These are phyloP conservation scores for Plutella xylostella DNA, from an alignment of 2,888 invertebrate genomes.

Conservation along the genomic window DNA sequence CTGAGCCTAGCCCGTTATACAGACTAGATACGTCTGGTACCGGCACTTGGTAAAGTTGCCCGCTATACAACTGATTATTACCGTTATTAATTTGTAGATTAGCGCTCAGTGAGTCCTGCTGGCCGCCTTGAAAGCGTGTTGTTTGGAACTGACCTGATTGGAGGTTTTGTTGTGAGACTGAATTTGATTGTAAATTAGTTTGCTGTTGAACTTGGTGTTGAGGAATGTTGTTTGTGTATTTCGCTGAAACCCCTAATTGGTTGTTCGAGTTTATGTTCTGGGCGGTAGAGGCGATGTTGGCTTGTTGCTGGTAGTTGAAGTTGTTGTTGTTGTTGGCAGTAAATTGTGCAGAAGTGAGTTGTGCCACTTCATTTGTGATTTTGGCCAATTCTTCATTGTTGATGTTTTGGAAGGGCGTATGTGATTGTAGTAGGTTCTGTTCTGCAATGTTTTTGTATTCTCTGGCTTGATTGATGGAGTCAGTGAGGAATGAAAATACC, in stretches of 20 bases:
- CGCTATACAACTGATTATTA: conserved; percentile 54
- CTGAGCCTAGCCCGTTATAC: conserved; percentile 36
- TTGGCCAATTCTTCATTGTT: conserved; percentile 40
- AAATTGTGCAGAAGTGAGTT: conserved; percentile 51
- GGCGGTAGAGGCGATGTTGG: background rate
- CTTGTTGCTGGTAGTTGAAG: conserved; percentile 20
- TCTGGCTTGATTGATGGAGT: conserved; percentile 55
- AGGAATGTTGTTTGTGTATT: conserved; percentile 19
- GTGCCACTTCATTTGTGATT: conserved; percentile 44
- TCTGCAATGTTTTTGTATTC: conserved; percentile 47
- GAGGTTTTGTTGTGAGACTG: conserved; percentile 21
- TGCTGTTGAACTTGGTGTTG: conserved; percentile 23
- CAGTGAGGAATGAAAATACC: conserved; percentile 55
- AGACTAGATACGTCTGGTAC: conserved; percentile 54
- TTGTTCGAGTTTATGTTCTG: conserved; percentile 3
- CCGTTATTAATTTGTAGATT: conserved; percentile 29
- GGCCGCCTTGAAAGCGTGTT: conserved; percentile 25
- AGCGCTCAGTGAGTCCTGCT: conserved; percentile 18
- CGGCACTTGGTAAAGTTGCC: conserved; percentile 52
- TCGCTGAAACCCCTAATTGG: conserved; percentile 14
- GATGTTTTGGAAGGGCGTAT: conserved; percentile 33
- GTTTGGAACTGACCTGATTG: conserved; percentile 21
- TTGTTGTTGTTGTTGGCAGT: conserved; percentile 25
- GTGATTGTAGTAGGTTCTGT: conserved; percentile 32
- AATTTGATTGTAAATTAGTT: conserved; percentile 26